Evolutionary conservation across 2,797 vertebrate genomes (phyloP), one percentile per base, ranked within the genome.

Genomic region (Rachycentron canadum): DNA sequence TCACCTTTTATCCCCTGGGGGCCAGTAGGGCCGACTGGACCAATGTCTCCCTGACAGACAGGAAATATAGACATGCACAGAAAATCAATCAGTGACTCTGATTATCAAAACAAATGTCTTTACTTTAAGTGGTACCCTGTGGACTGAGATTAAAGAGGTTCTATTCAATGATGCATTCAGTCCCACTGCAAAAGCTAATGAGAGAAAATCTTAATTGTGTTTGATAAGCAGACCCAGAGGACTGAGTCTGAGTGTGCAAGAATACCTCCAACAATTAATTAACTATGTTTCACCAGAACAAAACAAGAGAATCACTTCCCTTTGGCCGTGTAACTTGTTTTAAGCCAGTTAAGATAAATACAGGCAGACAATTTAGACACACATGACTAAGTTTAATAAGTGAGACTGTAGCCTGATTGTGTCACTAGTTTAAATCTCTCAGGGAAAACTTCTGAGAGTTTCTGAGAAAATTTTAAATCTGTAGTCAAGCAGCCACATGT

Each of bases 1-100:
- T 90, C 87, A 38, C 97, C 97, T 76, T 94, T 96, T n/a, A 91
- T 76, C 72, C 97, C 97, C 83, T 92, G 94, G 0, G 93, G 93
- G 8, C 97, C 97, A 0, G 79, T 56, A 8, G 91, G 88, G 8
- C 97, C 97, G 2, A 91, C 71, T 13, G 94, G 95, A 76, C 97
- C 97, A 0, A 81, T 40, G 73, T 97, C 96, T 57, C 97, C 97
- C 97, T 98, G 82, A 56, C 52, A 79, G 47, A 82, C 49, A 81
- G 63, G 47, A 81, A 40, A 78, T 3, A 64, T 12, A 8, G 38
- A 65, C 30, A 65, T 0, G 64, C 16, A 63, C 60, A 69, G 23
- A 65, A 26, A 36, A 66, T 45, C 70, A 84, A 49, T 76, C 26
- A 50, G 16, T 14, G 41, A 73, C 36, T 56, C 19, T 26, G 36